Conservation (phyloP, 2,113 vertebrate genomes). For the Malurus melanocephalus region DNA sequence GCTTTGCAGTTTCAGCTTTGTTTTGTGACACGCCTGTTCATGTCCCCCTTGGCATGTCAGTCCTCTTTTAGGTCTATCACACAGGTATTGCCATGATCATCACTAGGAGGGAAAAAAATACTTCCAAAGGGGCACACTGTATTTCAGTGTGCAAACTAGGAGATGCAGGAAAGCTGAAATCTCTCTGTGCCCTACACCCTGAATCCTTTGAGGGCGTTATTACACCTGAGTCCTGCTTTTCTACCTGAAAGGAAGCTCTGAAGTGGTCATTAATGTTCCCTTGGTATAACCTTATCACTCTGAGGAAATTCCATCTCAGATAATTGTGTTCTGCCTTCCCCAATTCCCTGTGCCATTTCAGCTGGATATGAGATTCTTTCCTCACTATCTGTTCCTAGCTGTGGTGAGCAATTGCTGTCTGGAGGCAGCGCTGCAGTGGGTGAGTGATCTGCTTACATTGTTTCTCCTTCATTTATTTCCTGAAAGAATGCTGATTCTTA, state of each 20-base stretch:
- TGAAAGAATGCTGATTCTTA: not conserved
- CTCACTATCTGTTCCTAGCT: not conserved
- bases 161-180: not conserved
- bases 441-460: not conserved
- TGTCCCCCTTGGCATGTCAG: not conserved
- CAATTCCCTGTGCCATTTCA: not conserved
- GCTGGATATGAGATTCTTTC: slow-evolving; percentile 14
- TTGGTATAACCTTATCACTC: not conserved
- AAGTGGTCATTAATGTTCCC: not conserved
- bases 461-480: not conserved
- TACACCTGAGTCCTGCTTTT: not conserved
- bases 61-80: not conserved
- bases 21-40: not conserved
- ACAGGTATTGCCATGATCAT: not conserved
- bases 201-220: not conserved
- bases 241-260: not conserved
- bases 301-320: not conserved
- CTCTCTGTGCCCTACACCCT: not conserved
- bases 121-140: not conserved
- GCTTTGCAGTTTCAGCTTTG: not conserved
- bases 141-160: not conserved
- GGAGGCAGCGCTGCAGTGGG: not conserved
- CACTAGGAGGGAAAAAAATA: not conserved
- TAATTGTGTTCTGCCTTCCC: not conserved
- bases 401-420: slow-evolving; percentile 1